Conservation (phyloP, 64 coral and sea anemone genomes). For the Acropora yongei region DNA sequence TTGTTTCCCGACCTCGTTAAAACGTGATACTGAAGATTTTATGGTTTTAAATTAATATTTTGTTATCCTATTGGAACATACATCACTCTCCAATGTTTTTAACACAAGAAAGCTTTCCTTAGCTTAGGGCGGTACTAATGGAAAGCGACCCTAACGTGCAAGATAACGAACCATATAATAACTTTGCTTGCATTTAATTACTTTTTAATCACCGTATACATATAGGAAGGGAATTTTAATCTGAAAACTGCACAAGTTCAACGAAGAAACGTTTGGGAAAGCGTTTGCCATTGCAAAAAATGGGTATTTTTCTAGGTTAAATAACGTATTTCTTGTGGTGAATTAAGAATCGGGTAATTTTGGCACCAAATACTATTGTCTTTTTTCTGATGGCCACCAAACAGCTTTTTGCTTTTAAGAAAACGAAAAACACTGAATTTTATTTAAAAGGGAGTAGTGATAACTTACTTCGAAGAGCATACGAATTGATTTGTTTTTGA, state of each 20-base stretch:
- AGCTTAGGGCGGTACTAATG: not conserved
- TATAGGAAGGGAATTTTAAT: not conserved
- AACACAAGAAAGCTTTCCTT: not conserved
- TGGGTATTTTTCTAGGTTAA: too few species aligned
- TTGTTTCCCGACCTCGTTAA: not conserved
- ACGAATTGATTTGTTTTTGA: too few species aligned
- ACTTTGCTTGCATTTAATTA: not conserved
- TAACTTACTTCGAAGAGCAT: too few species aligned
- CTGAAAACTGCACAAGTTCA: not conserved
- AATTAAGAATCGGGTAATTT: too few species aligned
- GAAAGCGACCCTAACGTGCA: not conserved
- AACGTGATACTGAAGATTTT: not conserved
- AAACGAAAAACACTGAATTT: too few species aligned
- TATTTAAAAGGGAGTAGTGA: too few species aligned
- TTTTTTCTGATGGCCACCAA: too few species aligned
- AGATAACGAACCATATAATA: not conserved
- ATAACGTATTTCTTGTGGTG: too few species aligned
- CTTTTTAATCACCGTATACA: not conserved
- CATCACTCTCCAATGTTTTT: not conserved
- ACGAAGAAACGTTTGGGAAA: not conserved
- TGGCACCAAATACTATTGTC: too few species aligned
- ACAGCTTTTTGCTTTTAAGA: too few species aligned
- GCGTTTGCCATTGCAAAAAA: too few species aligned
- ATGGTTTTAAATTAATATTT: not conserved
- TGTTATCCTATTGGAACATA: not conserved